Conservation (phyloP, 2,797 vertebrate species). For the Sebastes diaconus region DNA sequence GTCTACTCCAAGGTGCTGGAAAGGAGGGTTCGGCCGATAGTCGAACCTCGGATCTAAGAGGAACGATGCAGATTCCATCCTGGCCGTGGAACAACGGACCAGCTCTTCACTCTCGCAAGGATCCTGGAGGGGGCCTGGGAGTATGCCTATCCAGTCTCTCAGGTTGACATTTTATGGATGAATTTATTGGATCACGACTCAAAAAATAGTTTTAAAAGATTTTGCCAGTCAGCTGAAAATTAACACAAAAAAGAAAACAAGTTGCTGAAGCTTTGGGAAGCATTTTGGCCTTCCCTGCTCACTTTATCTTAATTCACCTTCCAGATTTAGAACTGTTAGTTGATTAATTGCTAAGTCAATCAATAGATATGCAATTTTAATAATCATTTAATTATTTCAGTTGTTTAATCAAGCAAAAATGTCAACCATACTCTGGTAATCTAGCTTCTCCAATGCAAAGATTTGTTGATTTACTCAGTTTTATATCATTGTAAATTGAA, state of each 20-base stretch:
- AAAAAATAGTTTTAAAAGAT: neutral
- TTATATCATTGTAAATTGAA: neutral
- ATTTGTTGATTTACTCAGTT: neutral
- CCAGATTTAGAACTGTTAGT: neutral
- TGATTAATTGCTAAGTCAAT: neutral
- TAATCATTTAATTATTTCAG: neutral
- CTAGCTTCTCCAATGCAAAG: neutral
- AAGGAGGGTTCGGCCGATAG: no score
- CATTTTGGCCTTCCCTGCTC: neutral
- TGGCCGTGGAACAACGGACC: no score
- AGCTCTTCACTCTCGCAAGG: no score
- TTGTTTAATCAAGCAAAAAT: neutral
- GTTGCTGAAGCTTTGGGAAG: neutral
- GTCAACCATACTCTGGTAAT: neutral
- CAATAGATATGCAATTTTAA: neutral
- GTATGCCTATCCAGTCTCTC: no score
- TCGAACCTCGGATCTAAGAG: no score
- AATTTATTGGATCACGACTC: neutral
- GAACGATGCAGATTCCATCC: no score
- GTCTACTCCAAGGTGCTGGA: no score
- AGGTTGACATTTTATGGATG: neutral
- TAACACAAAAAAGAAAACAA: neutral
- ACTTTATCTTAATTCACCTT: neutral
- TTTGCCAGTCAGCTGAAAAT: no score
- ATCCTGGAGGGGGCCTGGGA: no score